A percentile compares a stretch with the other conserved stretches of the same genome.
Evolutionary conservation across 2,113 vertebrate species (phyloP).

Genomic region (Podarcis muralis): DNA sequence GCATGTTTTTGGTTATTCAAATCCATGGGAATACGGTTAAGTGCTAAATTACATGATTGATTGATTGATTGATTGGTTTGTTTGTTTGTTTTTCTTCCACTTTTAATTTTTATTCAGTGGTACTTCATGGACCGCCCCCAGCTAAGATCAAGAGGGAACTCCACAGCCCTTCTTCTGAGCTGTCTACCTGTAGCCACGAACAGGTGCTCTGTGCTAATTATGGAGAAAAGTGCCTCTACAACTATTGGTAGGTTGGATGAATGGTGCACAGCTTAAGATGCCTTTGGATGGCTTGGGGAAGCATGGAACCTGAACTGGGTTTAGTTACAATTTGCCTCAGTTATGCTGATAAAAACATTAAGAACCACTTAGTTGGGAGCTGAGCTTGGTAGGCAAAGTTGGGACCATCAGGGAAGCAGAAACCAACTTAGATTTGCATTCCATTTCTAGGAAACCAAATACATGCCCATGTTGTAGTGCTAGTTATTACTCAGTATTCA

Average conservation of each 20-base stretch:
- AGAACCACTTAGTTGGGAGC: not conserved
- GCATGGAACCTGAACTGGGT: not conserved
- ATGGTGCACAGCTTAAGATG: not conserved
- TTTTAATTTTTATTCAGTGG: conserved; percentile 78
- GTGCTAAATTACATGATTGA: not conserved
- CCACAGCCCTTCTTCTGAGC: conserved; percentile 86
- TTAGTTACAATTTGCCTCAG: not conserved
- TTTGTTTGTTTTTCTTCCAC: not conserved
- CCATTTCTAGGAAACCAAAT: not conserved
- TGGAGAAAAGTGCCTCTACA: conserved; percentile 99
- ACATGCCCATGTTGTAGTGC: not conserved
- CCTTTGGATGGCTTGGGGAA: too few relatives aligned
- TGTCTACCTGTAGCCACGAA: conserved; percentile 89
- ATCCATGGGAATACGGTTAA: not conserved
- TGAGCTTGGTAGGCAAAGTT: too few relatives aligned
- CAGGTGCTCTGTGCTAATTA: conserved; percentile 87
- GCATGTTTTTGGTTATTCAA: not conserved
- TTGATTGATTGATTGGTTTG: too few relatives aligned
- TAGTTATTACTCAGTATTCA: not conserved
- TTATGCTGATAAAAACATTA: not conserved
- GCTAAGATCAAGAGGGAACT: conserved; percentile 95
- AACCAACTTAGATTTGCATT: not conserved
- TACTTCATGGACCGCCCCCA: conserved; percentile 92
- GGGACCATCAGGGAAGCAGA: not conserved
- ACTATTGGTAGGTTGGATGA: conserved; percentile 86